Percentiles rank a stretch among this genome's conserved stretches.
Conservation (phyloP, 2,888 invertebrate species). For the Cremastinae sp. region DNA sequence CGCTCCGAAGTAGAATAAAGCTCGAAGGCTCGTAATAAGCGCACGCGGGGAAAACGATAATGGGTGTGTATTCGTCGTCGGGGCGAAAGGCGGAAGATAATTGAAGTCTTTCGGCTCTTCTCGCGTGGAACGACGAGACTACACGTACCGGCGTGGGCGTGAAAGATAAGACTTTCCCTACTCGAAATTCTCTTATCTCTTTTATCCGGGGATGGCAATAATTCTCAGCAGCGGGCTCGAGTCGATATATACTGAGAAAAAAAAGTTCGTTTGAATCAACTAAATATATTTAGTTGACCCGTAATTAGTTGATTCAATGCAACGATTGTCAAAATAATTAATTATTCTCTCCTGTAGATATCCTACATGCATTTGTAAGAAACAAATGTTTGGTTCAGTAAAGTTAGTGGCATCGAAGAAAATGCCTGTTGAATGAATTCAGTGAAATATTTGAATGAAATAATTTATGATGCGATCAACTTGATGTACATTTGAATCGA, state of each 20-base stretch:
- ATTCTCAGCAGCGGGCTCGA: conserved; percentile 42
- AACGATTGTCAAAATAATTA: too few species aligned
- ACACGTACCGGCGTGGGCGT: conserved; percentile 41
- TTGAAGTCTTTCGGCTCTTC: conserved; percentile 45
- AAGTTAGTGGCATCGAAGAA: too few species aligned
- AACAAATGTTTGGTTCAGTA: too few species aligned
- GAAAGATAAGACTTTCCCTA: conserved; percentile 51
- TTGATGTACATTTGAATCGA: too few species aligned
- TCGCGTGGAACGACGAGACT: conserved; percentile 48
- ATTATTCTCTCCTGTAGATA: too few species aligned
- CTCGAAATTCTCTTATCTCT: conserved; percentile 31
- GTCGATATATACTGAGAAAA: neutral
- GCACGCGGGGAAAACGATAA: conserved; percentile 27
- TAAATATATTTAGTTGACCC: too few species aligned
- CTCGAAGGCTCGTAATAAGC: conserved; percentile 17
- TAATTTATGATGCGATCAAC: too few species aligned
- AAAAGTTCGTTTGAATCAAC: too few species aligned
- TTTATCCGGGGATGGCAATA: conserved; percentile 43
- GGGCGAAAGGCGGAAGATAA: conserved; percentile 56
- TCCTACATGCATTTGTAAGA: too few species aligned
- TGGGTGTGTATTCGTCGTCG: conserved; percentile 33
- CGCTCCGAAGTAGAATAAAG: conserved; percentile 38
- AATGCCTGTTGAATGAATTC: too few species aligned
- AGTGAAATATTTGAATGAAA: too few species aligned
- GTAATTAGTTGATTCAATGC: too few species aligned